Evolutionary conservation across 2,888 invertebrate species (phyloP).

Genomic region (Trichopoda pennipes): DNA sequence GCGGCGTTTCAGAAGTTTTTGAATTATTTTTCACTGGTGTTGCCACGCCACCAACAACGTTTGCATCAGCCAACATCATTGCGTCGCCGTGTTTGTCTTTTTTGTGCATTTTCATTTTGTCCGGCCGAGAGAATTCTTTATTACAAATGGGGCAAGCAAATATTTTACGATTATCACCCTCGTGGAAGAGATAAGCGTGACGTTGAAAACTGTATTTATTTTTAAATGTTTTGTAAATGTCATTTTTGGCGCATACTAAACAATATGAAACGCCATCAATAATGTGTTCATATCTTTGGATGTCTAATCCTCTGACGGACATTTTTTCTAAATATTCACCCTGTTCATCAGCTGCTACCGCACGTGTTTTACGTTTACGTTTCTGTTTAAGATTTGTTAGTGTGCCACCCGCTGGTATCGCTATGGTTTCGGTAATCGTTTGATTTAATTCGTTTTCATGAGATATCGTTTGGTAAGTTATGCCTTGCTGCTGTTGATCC

Average conservation of each 20-base stretch:
- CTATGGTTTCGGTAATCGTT: slow-evolving; percentile 69
- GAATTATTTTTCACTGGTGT: slow-evolving; percentile 58
- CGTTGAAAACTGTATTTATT: slow-evolving; percentile 80
- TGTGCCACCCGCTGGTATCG: slow-evolving; percentile 59
- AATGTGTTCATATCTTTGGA: slow-evolving; percentile 79
- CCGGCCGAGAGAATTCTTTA: slow-evolving; percentile 79
- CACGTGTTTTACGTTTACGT: slow-evolving; percentile 78
- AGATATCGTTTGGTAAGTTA: slow-evolving; percentile 73
- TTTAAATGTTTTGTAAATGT: slow-evolving; percentile 79
- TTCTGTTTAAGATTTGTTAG: slow-evolving; percentile 74
- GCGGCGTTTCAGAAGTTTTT: slow-evolving; percentile 58
- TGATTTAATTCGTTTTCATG: slow-evolving; percentile 69
- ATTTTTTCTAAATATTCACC: slow-evolving; percentile 80
- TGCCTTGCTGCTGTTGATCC: slow-evolving; percentile 64
- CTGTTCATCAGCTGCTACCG: slow-evolving; percentile 78
- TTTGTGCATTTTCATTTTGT: slow-evolving; percentile 80
- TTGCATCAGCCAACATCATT: slow-evolving; percentile 70
- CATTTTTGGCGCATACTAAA: slow-evolving; percentile 79
- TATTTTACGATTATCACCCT: slow-evolving; percentile 79
- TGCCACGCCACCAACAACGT: slow-evolving; percentile 20
- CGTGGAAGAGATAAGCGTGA: slow-evolving; percentile 79
- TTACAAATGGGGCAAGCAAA: slow-evolving; percentile 79
- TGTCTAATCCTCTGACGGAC: slow-evolving; percentile 79
- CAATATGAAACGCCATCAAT: slow-evolving; percentile 79
- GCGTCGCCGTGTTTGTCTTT: slow-evolving; percentile 78